Base-by-base conservation (phyloP, 2,797 vertebrate genomes). In the Erpetoichthys calabaricus region DNA sequence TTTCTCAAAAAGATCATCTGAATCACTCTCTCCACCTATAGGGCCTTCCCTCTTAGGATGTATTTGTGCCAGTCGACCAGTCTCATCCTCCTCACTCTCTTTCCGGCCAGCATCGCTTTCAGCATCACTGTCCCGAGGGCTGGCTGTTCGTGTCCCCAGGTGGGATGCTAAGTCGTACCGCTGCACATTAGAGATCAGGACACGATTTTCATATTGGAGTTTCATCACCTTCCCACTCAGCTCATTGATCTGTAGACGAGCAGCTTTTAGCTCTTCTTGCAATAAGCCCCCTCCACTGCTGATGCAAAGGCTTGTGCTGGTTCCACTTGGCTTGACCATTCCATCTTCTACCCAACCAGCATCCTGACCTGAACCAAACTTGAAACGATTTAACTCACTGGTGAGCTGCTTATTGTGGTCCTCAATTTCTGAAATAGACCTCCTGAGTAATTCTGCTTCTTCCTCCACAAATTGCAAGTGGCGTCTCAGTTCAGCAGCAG, bases 401-500 rank as follows among this genome's bases (percentile, higher is more conserved):
- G 90, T 95, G 60, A 99, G 75, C 75, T 96, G 89, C 64, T 90
- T 86, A 76, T 99, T 99, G 78, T 97, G 96, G 78, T 97, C 95
- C 67, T 98, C 96, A 0, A 98, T 92, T 80, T 99, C 96, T 0
- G 92, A 88, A 64, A 99, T 92, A 2, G 96, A 98, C 55, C 95
- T 84, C 7, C 96, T 86, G 60, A 99, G 73, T 42, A 99, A 77
- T 72, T 97, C 94, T 0, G 96, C 96, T 71, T 99, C 95, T 68
- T 98, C 96, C 68, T 99, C 95, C 58, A 98, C 94, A 4, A 98
- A 98, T 64, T 99, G 95, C 57, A 99, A 81, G 71, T 98, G 94
- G n/a, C 93, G 86, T 1, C 92, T 89, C 3, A 98, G 82, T 76
- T 98, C 96, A 0, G 76, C 74, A 4, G 90, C 91, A 0, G 94